phyloP scores from a whole-genome alignment of 1,140 invertebrate species.

The Tetramorium parvispinum region DNA sequence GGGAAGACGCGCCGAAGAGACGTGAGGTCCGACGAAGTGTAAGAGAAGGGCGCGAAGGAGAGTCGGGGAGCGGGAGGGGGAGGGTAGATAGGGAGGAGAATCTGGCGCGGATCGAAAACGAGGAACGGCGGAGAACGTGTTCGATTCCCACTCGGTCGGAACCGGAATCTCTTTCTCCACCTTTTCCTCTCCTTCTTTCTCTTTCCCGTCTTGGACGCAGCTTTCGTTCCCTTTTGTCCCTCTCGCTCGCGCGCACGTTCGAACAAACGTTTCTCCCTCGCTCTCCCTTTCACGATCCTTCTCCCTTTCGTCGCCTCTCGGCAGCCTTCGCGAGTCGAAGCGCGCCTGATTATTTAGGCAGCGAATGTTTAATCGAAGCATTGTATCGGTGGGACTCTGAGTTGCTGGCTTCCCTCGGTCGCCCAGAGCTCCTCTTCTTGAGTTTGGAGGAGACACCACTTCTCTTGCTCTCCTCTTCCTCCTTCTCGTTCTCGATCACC shows the following conservation, averaged over 20 bases:
- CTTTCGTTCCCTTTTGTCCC: slow-evolving; percentile 14
- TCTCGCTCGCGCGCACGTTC: slow-evolving; percentile 4
- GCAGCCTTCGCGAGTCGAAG: slow-evolving; percentile 71
- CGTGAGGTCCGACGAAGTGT: slow-evolving; percentile 53
- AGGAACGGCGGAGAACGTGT: slow-evolving; percentile 76
- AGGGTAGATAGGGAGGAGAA: slow-evolving; percentile 45
- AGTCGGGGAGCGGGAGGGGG: not conserved
- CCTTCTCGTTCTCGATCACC: slow-evolving; percentile 43
- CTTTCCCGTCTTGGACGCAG: slow-evolving; percentile 8
- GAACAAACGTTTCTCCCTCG: slow-evolving; percentile 27
- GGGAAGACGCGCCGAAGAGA: slow-evolving; percentile 56
- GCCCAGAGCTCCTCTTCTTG: slow-evolving; percentile 47
- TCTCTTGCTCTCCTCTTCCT: slow-evolving; percentile 42
- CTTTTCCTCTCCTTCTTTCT: slow-evolving; percentile 48
- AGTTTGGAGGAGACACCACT: slow-evolving; percentile 76
- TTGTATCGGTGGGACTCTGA: slow-evolving; percentile 82
- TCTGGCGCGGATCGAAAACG: slow-evolving; percentile 74
- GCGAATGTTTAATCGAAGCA: slow-evolving; percentile 86
- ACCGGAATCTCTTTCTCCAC: slow-evolving; percentile 76
- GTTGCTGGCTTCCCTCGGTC: slow-evolving; percentile 57
- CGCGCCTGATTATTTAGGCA: slow-evolving; percentile 85
- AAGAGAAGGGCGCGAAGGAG: slow-evolving; percentile 57
- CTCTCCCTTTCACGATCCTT: slow-evolving; percentile 30
- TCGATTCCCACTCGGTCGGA: slow-evolving; percentile 75
- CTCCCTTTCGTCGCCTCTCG: slow-evolving; percentile 56